These are phyloP conservation scores for Melanotaenia parkinsoni DNA, from an alignment of 2,797 vertebrate species.

Conservation along the genomic window DNA sequence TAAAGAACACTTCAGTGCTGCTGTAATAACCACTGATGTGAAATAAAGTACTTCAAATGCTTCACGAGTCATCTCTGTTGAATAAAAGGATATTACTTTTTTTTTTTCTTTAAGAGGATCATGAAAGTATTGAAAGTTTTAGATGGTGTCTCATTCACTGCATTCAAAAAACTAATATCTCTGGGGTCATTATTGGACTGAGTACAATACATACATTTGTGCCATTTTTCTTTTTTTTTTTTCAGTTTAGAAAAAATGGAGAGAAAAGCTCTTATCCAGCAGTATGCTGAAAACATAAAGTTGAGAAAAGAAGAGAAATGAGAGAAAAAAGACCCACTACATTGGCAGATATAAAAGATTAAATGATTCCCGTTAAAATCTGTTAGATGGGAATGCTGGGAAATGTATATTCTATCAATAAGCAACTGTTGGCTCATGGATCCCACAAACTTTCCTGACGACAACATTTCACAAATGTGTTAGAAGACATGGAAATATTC, in stretches of 20 bases:
- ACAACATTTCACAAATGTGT: conserved; percentile 2
- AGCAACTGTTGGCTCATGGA: neutral
- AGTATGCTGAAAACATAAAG: neutral
- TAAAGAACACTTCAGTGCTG: conserved; percentile 4
- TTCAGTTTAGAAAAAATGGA: neutral
- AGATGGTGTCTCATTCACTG: conserved; percentile 10
- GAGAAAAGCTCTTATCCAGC: neutral
- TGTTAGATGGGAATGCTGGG: neutral
- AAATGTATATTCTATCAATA: neutral
- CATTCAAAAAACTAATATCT: conserved; percentile 17
- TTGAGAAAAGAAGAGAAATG: neutral
- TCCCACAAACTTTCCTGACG: neutral
- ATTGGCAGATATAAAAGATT: conserved; percentile 1
- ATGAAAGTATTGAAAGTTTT: conserved; percentile 16
- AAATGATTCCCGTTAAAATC: neutral
- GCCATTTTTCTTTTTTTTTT: neutral
- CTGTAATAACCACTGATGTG: conserved; percentile 13
- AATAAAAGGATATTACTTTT: conserved; percentile 20
- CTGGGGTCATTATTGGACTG: conserved; percentile 5
- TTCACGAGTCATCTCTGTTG: conserved; percentile 12
- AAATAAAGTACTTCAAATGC: conserved; percentile 8
- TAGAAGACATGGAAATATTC: neutral
- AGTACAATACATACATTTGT: conserved; percentile 8
- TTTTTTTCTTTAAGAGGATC: conserved; percentile 20
- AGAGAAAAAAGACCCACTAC: neutral